phyloP scores from a whole-genome alignment of 2,888 invertebrate species.

The Drosophila austrosaltans region DNA sequence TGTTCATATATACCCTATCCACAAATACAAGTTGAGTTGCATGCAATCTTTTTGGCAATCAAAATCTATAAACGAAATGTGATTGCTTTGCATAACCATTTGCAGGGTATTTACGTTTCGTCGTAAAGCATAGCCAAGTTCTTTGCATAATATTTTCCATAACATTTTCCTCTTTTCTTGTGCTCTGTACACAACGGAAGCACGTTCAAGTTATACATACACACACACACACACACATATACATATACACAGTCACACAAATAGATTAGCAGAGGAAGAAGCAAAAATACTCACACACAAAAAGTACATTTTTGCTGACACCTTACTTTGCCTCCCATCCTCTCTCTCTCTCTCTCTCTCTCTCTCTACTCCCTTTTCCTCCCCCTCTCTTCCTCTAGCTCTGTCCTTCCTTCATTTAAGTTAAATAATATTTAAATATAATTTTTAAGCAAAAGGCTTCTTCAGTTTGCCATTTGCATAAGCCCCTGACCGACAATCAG shows the following conservation, averaged over 20 bases:
- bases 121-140: not conserved
- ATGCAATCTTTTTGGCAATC: constrained; percentile 9
- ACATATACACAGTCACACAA: constrained; percentile 6
- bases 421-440: constrained; percentile 64
- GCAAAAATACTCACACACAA: constrained; percentile 32
- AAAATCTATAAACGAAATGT: constrained; percentile 10
- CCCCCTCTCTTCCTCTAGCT: constrained; percentile 10
- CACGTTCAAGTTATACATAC: constrained; percentile 34
- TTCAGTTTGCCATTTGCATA: constrained; percentile 54
- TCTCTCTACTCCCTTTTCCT: constrained; percentile 10
- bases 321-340: constrained; percentile 34
- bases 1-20: constrained; percentile 38
- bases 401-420: constrained; percentile 32
- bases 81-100: not conserved
- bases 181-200: constrained; percentile 34
- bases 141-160: constrained; percentile 40
- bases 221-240: constrained; percentile 19
- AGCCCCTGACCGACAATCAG: constrained; percentile 15
- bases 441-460: constrained; percentile 39
- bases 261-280: constrained; percentile 26
- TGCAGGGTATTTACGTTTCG: constrained; percentile 40
- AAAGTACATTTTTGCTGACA: constrained; percentile 46
- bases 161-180: constrained; percentile 18
- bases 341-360: constrained; percentile 12
- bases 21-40: not conserved